Evolutionary conservation across 2,797 vertebrate species (phyloP), one percentile per base, ranked within the genome.

Genomic region (Manis javanica): DNA sequence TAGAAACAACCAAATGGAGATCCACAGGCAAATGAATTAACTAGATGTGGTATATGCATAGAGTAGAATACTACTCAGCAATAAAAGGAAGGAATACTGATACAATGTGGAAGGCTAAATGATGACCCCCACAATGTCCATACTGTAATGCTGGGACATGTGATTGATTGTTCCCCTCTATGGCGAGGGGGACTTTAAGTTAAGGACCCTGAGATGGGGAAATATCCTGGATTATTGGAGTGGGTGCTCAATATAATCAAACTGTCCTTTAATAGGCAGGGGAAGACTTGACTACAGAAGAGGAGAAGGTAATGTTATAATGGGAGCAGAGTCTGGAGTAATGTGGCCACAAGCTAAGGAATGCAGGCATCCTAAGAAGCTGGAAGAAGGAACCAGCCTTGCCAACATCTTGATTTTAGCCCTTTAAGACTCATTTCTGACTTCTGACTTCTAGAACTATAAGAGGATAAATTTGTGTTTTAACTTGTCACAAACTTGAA

Each of bases 401-500:
- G 4, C 59, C n/a, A 34, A 37, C 18, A 29, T 23, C 37, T 63
- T 63, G 7, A 64, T 18, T 74, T 87, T 24, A 85, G 92, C 24
- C 57, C n/a, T 88, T 71, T 49, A 26, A 81, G 39, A 59, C 63
- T 93, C n/a, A 59, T 49, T 79, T 74, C 46, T 69, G 51, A 72
- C 24, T 64, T 94, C 14, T 12, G n/a, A 89, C 34, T 46, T 87
- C 49, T 29, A 82, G 77, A 87, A 59, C 18, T 16, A 0, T n/a
- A 51, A 61, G 10, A 90, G 24, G 89, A 87, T 69, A 93, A 68
- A 75, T 42, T 0, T 96, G 23, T 75, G 61, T 91, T 93, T 87
- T 87, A n/a, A 68, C 49, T 37, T 75, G 61, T 71, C 68, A 87
- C 16, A 75, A 94, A 91, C 29, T 82, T 87, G 68, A 42, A 91